A percentile compares a stretch with the other conserved stretches of the same genome.
Evolutionary conservation across 2,797 vertebrate species (phyloP).

Genomic region (Tamandua tetradactyla): DNA sequence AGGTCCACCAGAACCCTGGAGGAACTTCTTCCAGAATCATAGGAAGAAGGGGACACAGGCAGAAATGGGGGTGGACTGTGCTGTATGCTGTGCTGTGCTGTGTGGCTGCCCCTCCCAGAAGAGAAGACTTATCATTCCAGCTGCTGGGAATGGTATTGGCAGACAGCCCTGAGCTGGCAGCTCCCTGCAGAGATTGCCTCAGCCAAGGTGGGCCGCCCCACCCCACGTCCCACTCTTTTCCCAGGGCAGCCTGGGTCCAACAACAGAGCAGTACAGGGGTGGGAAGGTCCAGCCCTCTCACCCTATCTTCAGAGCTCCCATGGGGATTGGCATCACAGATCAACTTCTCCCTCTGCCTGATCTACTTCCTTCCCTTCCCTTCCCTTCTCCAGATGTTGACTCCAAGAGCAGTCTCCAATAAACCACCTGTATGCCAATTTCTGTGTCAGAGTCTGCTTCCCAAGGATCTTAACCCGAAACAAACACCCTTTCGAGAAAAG

Average conservation of each 20-base stretch:
- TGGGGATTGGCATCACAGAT: neutral
- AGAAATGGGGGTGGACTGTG: neutral
- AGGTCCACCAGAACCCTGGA: neutral
- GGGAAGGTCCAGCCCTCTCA: neutral
- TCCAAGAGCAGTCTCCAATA: neutral
- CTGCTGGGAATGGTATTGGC: neutral
- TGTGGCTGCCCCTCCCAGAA: too few relatives aligned
- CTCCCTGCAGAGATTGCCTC: neutral
- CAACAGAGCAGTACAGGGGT: neutral
- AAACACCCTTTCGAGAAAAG: neutral
- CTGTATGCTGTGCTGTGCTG: rapidly evolving
- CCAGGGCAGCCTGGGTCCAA: neutral
- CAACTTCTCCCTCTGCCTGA: neutral
- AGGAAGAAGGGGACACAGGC: neutral
- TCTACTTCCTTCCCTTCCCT: neutral
- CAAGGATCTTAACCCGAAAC: too few relatives aligned
- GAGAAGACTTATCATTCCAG: neutral
- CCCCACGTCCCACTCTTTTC: neutral
- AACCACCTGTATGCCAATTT: neutral
- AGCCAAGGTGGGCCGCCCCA: neutral
- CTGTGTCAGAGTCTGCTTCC: neutral
- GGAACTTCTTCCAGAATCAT: neutral
- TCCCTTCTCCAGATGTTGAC: neutral
- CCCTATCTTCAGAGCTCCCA: neutral
- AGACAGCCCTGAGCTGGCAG: neutral